Evolutionary conservation across 2,888 invertebrate genomes (phyloP).

Genomic region (Microplitis deprimator): DNA sequence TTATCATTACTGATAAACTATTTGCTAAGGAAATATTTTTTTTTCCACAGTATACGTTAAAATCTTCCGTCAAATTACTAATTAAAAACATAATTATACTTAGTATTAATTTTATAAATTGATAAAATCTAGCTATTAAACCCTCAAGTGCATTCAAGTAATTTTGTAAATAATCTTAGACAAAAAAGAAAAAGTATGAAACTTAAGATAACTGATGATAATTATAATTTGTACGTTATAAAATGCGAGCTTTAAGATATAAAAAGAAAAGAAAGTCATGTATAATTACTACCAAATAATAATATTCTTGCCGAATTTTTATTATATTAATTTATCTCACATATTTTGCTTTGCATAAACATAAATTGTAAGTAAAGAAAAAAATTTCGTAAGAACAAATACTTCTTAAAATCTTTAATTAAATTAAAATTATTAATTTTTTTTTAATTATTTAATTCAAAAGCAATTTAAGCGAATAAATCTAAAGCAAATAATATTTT

Average conservation of each 20-base stretch:
- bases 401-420: background rate
- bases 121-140: conserved; percentile 5
- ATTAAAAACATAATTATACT: conserved; percentile 24
- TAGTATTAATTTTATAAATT: conserved; percentile 10
- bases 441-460: background rate
- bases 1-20: background rate
- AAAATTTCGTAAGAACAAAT: too few relatives aligned
- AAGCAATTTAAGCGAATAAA: background rate
- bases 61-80: conserved; percentile 10
- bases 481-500: conserved; percentile 36
- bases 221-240: conserved; percentile 48
- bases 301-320: conserved; percentile 6
- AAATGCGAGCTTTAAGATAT: conserved; percentile 59
- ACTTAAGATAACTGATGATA: conserved; percentile 21
- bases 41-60: background rate
- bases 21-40: background rate
- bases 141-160: conserved; percentile 32
- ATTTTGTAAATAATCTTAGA: conserved; percentile 41
- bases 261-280: conserved; percentile 67
- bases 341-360: background rate
- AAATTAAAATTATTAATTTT: background rate
- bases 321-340: background rate
- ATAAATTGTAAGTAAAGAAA: too few relatives aligned
- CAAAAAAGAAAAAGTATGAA: conserved; percentile 26
- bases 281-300: conserved; percentile 48